Evolutionary conservation across 2,113 vertebrate species (phyloP).

Genomic region (Salvator merianae): DNA sequence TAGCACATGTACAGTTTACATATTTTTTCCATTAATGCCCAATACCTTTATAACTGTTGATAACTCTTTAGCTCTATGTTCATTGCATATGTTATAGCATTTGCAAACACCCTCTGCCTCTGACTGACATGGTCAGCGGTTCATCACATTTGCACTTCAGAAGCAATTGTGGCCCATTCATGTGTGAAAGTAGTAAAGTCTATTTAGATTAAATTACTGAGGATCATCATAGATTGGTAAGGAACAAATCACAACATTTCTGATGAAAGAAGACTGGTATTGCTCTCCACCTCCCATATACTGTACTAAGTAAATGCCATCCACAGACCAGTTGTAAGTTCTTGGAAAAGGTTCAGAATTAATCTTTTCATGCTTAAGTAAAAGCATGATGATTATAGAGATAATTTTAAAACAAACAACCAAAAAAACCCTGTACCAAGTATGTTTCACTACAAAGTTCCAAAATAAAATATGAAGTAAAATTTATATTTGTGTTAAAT

Average conservation of each 20-base stretch:
- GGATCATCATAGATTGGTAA: conserved; percentile 61
- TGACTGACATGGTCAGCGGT: conserved; percentile 66
- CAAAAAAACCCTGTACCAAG: too few relatives aligned
- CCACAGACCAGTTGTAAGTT: conserved; percentile 28
- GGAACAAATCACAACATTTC: conserved; percentile 68
- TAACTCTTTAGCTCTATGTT: conserved; percentile 61
- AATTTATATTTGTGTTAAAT: not conserved
- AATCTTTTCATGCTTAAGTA: conserved; percentile 25
- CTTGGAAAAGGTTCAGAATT: conserved; percentile 38
- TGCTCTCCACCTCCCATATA: conserved; percentile 37
- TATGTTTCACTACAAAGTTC: not conserved
- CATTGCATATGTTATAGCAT: conserved; percentile 56
- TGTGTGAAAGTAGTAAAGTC: conserved; percentile 71
- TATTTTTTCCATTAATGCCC: conserved; percentile 41
- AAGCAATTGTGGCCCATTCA: conserved; percentile 68
- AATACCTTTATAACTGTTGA: conserved; percentile 60
- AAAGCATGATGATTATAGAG: conserved; percentile 6
- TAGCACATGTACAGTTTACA: conserved; percentile 60
- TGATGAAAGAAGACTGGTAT: conserved; percentile 49
- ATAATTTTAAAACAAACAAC: not conserved
- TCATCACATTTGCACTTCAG: conserved; percentile 73
- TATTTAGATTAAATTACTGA: conserved; percentile 71
- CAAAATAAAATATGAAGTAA: not conserved
- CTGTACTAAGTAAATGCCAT: conserved; percentile 33
- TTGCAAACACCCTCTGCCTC: conserved; percentile 55